These are phyloP conservation scores for Drosophila prostipennis DNA, from an alignment of 2,888 invertebrate genomes.

Conservation along the genomic window DNA sequence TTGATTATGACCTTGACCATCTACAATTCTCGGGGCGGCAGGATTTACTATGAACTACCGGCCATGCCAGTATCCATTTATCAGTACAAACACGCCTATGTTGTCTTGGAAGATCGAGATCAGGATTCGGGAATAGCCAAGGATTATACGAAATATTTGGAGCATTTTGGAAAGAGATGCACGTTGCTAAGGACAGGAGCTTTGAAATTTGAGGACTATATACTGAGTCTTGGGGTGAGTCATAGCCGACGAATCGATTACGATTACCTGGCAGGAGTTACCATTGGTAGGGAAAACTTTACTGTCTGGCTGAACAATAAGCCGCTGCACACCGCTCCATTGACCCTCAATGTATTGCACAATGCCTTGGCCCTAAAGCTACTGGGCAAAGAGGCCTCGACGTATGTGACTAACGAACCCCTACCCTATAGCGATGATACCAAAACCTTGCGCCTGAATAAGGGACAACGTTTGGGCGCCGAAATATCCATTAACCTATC, in stretches of 20 bases:
- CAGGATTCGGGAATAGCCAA: slow-evolving; percentile 85
- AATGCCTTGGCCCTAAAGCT: slow-evolving; percentile 85
- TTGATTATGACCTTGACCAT: slow-evolving; percentile 30
- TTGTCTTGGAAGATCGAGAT: slow-evolving; percentile 10
- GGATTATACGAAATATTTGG: slow-evolving; percentile 17
- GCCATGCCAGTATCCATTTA: slow-evolving; percentile 12
- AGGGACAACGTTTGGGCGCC: slow-evolving; percentile 83
- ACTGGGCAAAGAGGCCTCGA: slow-evolving; percentile 46
- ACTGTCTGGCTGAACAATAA: slow-evolving; percentile 91
- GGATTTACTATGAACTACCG: slow-evolving; percentile 22
- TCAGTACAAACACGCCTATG: slow-evolving; percentile 3
- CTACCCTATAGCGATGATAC: slow-evolving; percentile 86
- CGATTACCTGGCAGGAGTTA: slow-evolving; percentile 86
- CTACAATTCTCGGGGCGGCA: slow-evolving; percentile 14
- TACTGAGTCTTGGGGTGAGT: slow-evolving; percentile 36
- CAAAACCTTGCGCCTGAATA: slow-evolving; percentile 82
- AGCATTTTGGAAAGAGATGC: background rate
- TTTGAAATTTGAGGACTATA: slow-evolving; percentile 36
- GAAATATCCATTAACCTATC: slow-evolving; percentile 88
- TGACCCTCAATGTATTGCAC: slow-evolving; percentile 87
- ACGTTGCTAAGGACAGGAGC: slow-evolving; percentile 8
- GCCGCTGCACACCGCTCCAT: slow-evolving; percentile 89
- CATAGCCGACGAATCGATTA: slow-evolving; percentile 74
- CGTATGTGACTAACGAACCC: slow-evolving; percentile 87
- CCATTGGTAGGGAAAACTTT: slow-evolving; percentile 82